These are phyloP conservation scores for Nettapus auritus DNA, from an alignment of 2,113 vertebrate genomes.

Conservation along the genomic window DNA sequence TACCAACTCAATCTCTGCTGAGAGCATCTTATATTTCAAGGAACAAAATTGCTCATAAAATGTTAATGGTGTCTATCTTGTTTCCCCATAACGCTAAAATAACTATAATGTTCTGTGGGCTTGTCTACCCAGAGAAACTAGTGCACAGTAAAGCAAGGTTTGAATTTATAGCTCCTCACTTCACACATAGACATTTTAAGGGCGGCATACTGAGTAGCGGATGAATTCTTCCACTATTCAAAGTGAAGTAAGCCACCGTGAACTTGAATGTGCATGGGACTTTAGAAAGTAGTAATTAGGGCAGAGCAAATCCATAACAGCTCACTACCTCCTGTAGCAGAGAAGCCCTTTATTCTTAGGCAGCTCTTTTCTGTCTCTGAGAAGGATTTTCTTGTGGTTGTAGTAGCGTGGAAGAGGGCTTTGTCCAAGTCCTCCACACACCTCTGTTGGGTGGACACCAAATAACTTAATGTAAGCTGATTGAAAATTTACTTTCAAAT, in stretches of 20 bases:
- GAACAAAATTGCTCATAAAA: constrained; percentile 40
- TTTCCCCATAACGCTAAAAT: constrained; percentile 46
- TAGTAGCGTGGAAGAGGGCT: background rate
- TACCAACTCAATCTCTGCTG: background rate
- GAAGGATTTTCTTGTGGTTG: constrained; percentile 7
- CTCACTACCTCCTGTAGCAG: background rate
- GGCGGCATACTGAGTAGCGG: background rate
- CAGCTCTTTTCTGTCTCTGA: background rate
- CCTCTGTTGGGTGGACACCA: background rate
- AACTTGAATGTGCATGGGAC: background rate
- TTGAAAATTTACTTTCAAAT: background rate
- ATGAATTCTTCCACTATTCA: constrained; percentile 26
- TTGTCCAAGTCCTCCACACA: background rate
- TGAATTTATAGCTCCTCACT: constrained; percentile 26
- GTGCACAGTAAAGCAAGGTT: background rate
- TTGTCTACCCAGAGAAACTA: background rate
- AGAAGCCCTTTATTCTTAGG: background rate
- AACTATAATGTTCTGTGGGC: constrained; percentile 37
- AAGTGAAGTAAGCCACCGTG: background rate
- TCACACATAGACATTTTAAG: constrained; percentile 24
- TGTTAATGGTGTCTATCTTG: constrained; percentile 47
- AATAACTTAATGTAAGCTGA: background rate
- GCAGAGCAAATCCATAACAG: constrained; percentile 26
- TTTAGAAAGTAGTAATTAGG: constrained; percentile 25
- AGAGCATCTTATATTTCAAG: background rate